Evolutionary conservation across 92 coral and sea anemone genomes (phyloP), one percentile per base, ranked within the genome.

Genomic region (Porites rus): DNA sequence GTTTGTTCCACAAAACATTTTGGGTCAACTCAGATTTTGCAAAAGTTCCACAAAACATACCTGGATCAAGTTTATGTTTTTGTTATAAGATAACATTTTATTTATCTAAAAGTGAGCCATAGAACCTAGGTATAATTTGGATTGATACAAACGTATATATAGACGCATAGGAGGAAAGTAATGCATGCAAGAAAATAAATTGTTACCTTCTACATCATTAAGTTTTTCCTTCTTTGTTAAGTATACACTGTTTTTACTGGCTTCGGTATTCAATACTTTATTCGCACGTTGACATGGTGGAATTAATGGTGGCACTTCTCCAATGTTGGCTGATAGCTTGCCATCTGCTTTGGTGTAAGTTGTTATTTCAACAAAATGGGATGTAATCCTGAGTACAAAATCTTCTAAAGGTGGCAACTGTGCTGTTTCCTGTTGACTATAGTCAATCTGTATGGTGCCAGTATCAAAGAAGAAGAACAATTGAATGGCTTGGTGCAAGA

Each of bases 401-500:
- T 69, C 74, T 25, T 69, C 51, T 51, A 69, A 18, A 1, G 78
- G 21, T n/a, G 78, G 43, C 46, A 21, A 28, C 31, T 28, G 72
- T 68, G 46, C 56, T 74, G 59, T 50, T 3, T 74, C 78, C 1
- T 53, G 16, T 53, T 46, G 65, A 17, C 78, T 52, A 12, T 74
- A 74, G 78, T 74, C 43, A 74, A 74, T 46, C 64, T 56, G 78
- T 20, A 68, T 58, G 62, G 62, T 14, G 16, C 62, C 62, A 28
- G 31, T 28, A 28, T 28, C 31, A 28, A 28, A 28, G 31, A 28
- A 28, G 31, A 28, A 28, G 31, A 28, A 28, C 31, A 28, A 28
- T 28, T 28, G 31, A 28, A 28, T 28, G 31, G 31, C 31, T 28
- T 28, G 31, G 31, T 28, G 31, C 31, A 28, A 28, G 31, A 28